Evolutionary conservation across 2,888 invertebrate genomes (phyloP), one percentile per base, ranked within the genome.

Genomic region (Drosophila siamana): DNA sequence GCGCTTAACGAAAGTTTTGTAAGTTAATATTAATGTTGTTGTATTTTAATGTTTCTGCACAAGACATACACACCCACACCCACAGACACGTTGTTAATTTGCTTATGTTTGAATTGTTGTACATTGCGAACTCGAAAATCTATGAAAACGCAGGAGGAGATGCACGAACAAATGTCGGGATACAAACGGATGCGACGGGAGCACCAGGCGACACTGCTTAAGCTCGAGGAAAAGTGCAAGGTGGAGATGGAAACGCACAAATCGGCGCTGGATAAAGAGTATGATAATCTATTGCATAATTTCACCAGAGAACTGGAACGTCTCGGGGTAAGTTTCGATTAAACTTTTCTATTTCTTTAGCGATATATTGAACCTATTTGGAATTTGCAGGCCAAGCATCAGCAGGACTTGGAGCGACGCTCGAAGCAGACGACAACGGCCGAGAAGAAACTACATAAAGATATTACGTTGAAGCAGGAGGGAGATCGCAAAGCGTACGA

Each of bases 81-180:
- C 2, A 33, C 11, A 52, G 1, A 61, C 51, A 72, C 22, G 28
- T 57, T 43, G 50, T 57, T 61, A 73, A 74, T 50, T 41, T 11
- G 56, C 76, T 75, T 72, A 15, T 76, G 64, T 70, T 70, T 38
- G 46, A 51, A 19, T 54, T 74, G 68, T 74, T 74, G 68, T 74
- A 62, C 50, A 74, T 50, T 56, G 51, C 77, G 40, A 56, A 59
- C 46, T 65, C 52, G 55, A 33, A n/a, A 46, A 51, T 44, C 33
- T 52, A 33, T 15, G 11, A 46, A 44, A 46, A 69, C 47, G 13
- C 62, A 92, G 92, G 97, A 99, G 94, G 99, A 99, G 93, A 98
- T 99, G 97, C 97, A 98, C 93, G 99, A 99, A 92, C 99, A 99
- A 93, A 99, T 99, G 98, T 97, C 98, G 56, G 98, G 98, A 19